Evolutionary conservation across 2,888 invertebrate species (phyloP), one percentile per base, ranked within the genome.

Genomic region (Piscicola geometra): DNA sequence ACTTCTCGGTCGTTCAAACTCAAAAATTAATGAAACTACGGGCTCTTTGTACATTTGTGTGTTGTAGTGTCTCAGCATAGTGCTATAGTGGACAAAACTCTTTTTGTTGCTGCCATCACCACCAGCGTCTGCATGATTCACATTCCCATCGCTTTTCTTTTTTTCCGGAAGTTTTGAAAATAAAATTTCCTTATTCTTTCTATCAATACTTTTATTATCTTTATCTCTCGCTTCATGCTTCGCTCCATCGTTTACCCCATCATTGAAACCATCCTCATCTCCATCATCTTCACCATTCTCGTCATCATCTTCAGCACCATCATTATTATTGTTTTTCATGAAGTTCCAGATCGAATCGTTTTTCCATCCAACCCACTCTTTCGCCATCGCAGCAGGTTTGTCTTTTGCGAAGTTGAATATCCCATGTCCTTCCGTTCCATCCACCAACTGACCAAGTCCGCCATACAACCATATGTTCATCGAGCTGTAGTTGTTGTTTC

Each of bases 311-410:
- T 41, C 15, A 15, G 41, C 41, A 41, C 15, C 41, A 41, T 41
- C 41, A 15, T 9, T 9, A 21, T 56, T 56, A 21, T 56, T 56
- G 5, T n/a, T 56, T 56, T 35, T 15, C 71, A 71, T 28, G 18
- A 71, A 50, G 1, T 41, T 21, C 52, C 41, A 25, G 33, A 71
- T 71, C 1, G 78, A 71, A 33, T 79, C 79, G 75, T 83, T 84
- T 79, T 90, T 89, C 94, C 94, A 94, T 0, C 94, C 94, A 41
- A 94, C 90, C 94, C 94, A 94, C 72, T 92, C 92, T 82, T 91
- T 91, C 28, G 78, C 79, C 71, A 75, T 77, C 12, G 50, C 32
- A 1, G 77, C 78, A 5, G 67, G 36, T 21, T 86, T 90, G 85
- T 89, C 89, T 82, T 89, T 89, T 78, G 89, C 88, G 82, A 88